Conservation (phyloP, 2,113 vertebrate species). For the Pholis gunnellus region DNA sequence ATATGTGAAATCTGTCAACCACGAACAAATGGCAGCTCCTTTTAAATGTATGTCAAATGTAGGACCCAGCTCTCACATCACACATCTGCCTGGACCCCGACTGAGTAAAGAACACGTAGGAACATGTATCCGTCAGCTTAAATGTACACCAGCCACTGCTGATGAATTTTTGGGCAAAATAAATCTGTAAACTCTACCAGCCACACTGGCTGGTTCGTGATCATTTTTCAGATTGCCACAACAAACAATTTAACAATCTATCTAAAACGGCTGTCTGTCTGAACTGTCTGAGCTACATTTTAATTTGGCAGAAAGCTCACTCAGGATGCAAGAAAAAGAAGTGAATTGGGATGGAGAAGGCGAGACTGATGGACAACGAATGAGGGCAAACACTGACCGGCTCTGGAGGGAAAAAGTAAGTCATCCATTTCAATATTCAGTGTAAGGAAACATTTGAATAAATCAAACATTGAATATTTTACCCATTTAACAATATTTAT, state of each 20-base stretch:
- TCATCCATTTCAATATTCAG: conserved; percentile 1
- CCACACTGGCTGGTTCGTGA: not conserved
- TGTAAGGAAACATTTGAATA: not conserved
- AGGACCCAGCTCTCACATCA: conserved; percentile 7
- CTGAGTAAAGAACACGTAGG: conserved; percentile 21
- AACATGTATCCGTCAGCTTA: conserved; percentile 1
- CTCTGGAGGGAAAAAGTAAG: conserved; percentile 13
- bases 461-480: not conserved
- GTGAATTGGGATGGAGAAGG: not conserved
- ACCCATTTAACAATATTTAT: not conserved
- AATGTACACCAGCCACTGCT: conserved; percentile 6
- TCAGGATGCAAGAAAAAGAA: conserved; percentile 28
- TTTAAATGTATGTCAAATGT: conserved; percentile 5
- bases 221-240: conserved; percentile 22
- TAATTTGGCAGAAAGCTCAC: conserved; percentile 56
- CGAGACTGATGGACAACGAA: conserved; percentile 31
- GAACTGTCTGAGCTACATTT: conserved; percentile 52
- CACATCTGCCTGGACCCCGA: not conserved
- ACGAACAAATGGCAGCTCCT: conserved; percentile 9
- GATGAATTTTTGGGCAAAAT: not conserved
- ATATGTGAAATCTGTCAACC: conserved; percentile 18
- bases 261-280: conserved; percentile 10
- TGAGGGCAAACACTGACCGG: conserved; percentile 4
- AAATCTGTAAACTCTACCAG: not conserved
- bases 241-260: conserved; percentile 27